Conservation (phyloP, 2,888 invertebrate genomes). For the Labia minor region DNA sequence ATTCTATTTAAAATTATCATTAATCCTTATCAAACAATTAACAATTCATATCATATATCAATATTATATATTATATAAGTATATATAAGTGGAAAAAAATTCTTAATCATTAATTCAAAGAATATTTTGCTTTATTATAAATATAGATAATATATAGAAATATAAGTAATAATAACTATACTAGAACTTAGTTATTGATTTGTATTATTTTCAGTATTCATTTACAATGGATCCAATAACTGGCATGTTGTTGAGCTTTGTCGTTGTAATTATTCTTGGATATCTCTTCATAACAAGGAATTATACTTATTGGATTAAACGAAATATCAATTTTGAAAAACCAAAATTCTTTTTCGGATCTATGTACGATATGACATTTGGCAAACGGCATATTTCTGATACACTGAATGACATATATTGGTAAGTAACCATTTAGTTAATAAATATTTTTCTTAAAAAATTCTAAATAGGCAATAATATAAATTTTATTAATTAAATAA, state of each 20-base stretch:
- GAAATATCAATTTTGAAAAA: constrained; percentile 21
- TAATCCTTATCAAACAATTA: too few relatives aligned
- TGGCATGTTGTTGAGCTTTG: neutral
- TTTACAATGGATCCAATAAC: neutral
- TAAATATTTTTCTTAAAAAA: neutral
- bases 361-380: constrained; percentile 28
- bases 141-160: too few relatives aligned
- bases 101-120: too few relatives aligned
- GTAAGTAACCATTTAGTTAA: constrained; percentile 27
- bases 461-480: too few relatives aligned
- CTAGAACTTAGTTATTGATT: too few relatives aligned
- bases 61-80: too few relatives aligned
- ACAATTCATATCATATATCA: too few relatives aligned
- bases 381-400: constrained; percentile 29
- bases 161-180: too few relatives aligned
- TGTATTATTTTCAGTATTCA: too few relatives aligned
- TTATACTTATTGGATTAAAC: constrained; percentile 25
- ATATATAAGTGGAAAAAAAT: too few relatives aligned
- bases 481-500: constrained; percentile 17
- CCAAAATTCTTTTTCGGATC: constrained; percentile 26
- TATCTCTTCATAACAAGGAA: constrained; percentile 24
- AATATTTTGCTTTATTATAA: too few relatives aligned
- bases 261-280: neutral
- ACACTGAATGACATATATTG: constrained; percentile 31
- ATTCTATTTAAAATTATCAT: too few relatives aligned